phyloP scores from a whole-genome alignment of 2,113 vertebrate species.

The Xenopus borealis region DNA sequence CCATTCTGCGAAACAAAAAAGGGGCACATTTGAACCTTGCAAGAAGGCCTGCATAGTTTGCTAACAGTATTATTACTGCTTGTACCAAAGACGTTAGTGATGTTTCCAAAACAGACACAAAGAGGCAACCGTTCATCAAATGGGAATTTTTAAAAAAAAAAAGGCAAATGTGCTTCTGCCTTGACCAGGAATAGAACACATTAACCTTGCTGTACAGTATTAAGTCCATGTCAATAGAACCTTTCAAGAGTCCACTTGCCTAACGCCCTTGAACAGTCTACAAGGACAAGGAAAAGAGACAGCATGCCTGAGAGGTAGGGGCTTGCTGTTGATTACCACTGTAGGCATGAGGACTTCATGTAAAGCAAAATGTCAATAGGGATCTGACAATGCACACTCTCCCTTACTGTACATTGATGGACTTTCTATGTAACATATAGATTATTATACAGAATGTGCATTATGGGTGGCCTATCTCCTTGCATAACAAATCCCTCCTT shows the following conservation, averaged over 20 bases:
- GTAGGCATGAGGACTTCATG: background rate
- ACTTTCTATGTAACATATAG: background rate
- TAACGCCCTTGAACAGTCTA: slow-evolving; percentile 37
- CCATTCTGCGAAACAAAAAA: no score
- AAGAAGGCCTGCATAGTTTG: no score
- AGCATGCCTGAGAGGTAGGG: slow-evolving; percentile 10
- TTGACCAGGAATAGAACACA: no score
- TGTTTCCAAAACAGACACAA: no score
- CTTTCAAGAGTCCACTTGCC: slow-evolving; percentile 31
- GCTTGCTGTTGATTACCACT: background rate
- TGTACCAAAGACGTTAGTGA: no score
- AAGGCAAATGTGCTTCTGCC: no score
- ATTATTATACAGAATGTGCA: background rate
- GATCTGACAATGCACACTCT: background rate
- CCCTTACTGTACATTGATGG: background rate
- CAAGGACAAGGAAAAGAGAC: slow-evolving; percentile 26
- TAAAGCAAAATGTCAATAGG: slow-evolving; percentile 13
- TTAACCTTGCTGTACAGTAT: no score
- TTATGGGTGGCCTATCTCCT: background rate
- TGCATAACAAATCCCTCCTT: background rate
- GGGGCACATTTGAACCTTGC: no score
- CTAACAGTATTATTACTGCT: no score
- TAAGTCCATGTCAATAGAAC: slow-evolving; percentile 15
- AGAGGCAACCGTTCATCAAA: no score
- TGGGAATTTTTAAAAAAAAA: no score